phyloP scores from a whole-genome alignment of 2,888 invertebrate species.

The Exephanes ischioxanthus region DNA sequence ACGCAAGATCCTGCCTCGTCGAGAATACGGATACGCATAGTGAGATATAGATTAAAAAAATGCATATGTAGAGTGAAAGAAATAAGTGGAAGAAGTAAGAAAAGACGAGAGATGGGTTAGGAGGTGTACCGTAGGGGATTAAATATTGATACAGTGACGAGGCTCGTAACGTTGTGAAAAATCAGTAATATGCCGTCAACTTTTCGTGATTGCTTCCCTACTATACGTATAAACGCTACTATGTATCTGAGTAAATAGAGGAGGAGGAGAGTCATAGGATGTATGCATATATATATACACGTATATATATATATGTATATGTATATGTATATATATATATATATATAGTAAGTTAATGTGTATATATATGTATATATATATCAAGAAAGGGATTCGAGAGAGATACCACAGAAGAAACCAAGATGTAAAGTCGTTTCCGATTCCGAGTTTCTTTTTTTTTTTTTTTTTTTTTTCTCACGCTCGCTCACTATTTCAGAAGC shows the following conservation, averaged over 20 bases:
- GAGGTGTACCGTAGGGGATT: not conserved
- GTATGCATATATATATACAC: not conserved
- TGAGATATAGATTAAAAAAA: slow-evolving; percentile 15
- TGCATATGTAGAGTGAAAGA: slow-evolving; percentile 1
- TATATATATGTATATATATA: not conserved
- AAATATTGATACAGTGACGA: slow-evolving; percentile 9
- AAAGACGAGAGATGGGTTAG: not conserved
- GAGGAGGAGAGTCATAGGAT: not conserved
- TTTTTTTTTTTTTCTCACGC: too few relatives aligned
- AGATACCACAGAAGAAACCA: too few relatives aligned
- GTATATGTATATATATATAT: not conserved
- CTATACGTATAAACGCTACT: slow-evolving; percentile 53
- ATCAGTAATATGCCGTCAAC: slow-evolving; percentile 18
- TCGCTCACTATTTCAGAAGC: too few relatives aligned
- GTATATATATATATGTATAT: not conserved
- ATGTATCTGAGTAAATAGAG: slow-evolving; percentile 59
- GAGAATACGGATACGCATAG: not conserved
- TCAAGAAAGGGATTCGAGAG: too few relatives aligned
- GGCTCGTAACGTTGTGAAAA: not conserved
- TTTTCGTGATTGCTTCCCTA: slow-evolving; percentile 23
- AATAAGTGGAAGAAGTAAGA: slow-evolving; percentile 7
- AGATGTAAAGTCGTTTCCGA: too few relatives aligned
- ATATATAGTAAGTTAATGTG: not conserved
- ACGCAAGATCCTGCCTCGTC: slow-evolving; percentile 13
- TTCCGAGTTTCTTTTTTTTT: too few relatives aligned